These are phyloP conservation scores for Sparus aurata DNA, from an alignment of 2,797 vertebrate species.

Conservation along the genomic window DNA sequence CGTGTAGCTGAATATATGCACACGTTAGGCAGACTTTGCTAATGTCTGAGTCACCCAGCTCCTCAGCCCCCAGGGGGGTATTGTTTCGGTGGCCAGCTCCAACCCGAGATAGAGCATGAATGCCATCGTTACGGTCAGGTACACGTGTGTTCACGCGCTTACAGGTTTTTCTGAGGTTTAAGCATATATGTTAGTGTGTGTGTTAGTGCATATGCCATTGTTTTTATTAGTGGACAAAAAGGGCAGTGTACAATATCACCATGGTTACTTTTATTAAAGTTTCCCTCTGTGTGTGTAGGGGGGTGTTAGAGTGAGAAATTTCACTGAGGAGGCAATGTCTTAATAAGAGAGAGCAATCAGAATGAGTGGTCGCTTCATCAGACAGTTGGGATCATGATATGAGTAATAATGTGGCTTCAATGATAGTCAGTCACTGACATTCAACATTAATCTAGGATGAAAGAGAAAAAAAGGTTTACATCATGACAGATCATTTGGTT, in stretches of 20 bases:
- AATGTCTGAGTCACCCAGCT: constrained; percentile 71
- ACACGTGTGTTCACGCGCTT: constrained; percentile 29
- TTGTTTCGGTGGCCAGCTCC: constrained; percentile 52
- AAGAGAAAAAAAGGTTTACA: not conserved
- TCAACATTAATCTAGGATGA: not conserved
- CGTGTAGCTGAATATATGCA: constrained; percentile 55
- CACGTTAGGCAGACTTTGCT: constrained; percentile 56
- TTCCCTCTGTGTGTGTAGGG: constrained; percentile 28
- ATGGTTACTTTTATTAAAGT: constrained; percentile 71
- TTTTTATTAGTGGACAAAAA: constrained; percentile 35
- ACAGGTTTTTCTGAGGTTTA: not conserved
- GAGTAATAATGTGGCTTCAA: not conserved
- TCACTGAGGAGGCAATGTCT: constrained; percentile 24
- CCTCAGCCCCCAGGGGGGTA: constrained; percentile 24
- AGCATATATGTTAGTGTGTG: constrained; percentile 12
- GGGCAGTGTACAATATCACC: constrained; percentile 52
- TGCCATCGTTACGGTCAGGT: constrained; percentile 57
- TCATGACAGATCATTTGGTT: not conserved
- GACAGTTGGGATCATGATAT: constrained; percentile 8
- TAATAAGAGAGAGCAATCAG: constrained; percentile 26
- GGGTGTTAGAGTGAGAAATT: constrained; percentile 51
- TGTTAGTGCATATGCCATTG: constrained; percentile 12
- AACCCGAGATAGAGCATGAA: constrained; percentile 44
- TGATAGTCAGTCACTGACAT: constrained; percentile 12
- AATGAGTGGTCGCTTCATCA: constrained; percentile 35